These are phyloP conservation scores for Luperina nickerlii DNA, from an alignment of 2,888 invertebrate species.

Conservation along the genomic window DNA sequence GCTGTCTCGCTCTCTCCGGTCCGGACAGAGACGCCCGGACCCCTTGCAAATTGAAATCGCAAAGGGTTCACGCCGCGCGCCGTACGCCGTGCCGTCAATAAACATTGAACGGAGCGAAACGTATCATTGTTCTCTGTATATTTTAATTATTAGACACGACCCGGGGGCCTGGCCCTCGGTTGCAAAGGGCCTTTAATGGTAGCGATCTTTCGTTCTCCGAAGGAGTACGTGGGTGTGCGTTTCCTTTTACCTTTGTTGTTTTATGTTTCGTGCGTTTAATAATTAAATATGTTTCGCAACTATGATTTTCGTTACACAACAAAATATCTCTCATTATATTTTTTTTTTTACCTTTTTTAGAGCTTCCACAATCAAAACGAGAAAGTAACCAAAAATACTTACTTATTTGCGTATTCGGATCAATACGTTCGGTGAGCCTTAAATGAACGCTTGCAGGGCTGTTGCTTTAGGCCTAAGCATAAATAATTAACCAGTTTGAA, in stretches of 20 bases:
- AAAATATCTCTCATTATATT: background rate
- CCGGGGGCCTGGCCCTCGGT: conserved; percentile 76
- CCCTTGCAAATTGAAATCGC: conserved; percentile 86
- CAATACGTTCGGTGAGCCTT: background rate
- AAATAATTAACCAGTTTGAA: conserved; percentile 17
- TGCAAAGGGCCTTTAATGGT: conserved; percentile 74
- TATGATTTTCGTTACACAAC: conserved; percentile 56
- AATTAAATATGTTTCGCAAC: conserved; percentile 60
- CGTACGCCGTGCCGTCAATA: conserved; percentile 80
- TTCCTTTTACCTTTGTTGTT: conserved; percentile 72
- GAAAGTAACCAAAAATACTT: conserved; percentile 8
- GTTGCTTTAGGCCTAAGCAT: background rate
- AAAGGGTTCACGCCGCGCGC: conserved; percentile 80
- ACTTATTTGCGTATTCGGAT: conserved; percentile 5
- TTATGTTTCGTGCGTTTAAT: conserved; percentile 63
- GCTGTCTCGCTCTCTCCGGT: conserved; percentile 44
- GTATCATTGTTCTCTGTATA: conserved; percentile 87
- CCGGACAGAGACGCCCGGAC: conserved; percentile 54
- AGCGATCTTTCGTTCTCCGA: conserved; percentile 73
- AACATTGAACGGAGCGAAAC: conserved; percentile 85
- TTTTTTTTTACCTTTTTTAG: background rate
- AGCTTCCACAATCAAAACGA: background rate
- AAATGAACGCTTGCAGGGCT: background rate
- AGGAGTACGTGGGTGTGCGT: conserved; percentile 53
- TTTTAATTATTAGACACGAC: conserved; percentile 86